Base-by-base conservation (phyloP, 2,797 vertebrate genomes). In the Acanthurus tractus region DNA sequence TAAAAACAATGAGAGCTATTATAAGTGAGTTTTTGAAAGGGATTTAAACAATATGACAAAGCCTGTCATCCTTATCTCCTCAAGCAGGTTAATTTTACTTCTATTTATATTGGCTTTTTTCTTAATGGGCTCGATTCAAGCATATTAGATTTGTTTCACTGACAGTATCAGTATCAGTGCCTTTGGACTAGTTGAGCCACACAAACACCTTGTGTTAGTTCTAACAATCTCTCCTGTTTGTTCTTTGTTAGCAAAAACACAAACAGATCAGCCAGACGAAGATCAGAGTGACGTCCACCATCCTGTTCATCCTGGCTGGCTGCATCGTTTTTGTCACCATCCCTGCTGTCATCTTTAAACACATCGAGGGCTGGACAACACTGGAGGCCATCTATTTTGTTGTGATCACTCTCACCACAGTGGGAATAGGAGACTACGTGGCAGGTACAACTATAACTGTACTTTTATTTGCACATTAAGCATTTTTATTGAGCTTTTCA, bases 241-340 rank as follows among this genome's bases (percentile, higher is more conserved):
- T 40, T 7, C 10, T 78, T 86, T 84, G 84, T 77, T 90, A 99
- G 98, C 97, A 98, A 93, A 99, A 97, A 73, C 98, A 98, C 93
- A 97, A 95, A 64, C 96, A 98, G 96, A 97, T 99, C 88, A 99
- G 97, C 83, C 97, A 98, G 93, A 99, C 97, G n/a, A 99, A 99
- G 93, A 99, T 99, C 88, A 96, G 97, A 20, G 97, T 99, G 81
- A 98, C 97, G 61, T 99, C 98, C 49, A 98, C 97, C 77, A 97
- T 99, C 84, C 93, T 97, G 72, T 99, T 99, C 91, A 97, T 99
- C 90, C 90, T 99, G 89, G 98, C 97, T 0, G 98, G 98, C 84
- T 99, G 97, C 81, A 89, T 99, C 3, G 96, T 99, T 64, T 99
- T 99, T 57, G 98, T 99, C 89, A 98, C 97, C 40, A 96, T 99